Evolutionary conservation across 2,113 vertebrate species (phyloP).

Genomic region (Cyprinodon brontotheroides): DNA sequence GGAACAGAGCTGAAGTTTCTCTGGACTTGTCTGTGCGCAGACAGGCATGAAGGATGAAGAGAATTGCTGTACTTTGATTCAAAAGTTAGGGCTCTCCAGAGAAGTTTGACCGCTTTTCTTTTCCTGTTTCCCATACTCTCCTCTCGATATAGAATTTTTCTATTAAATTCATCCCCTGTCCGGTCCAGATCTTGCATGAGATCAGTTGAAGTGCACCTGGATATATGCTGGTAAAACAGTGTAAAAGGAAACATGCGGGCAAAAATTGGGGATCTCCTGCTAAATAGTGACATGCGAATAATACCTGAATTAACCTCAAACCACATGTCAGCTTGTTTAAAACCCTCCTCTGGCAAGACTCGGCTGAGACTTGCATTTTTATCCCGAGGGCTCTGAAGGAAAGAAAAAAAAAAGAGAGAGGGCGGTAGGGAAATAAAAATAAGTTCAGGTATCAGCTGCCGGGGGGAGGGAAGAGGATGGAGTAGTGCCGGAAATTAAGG

Average conservation of each 20-base stretch:
- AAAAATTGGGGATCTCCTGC: conserved; percentile 1
- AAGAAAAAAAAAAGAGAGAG: conserved; percentile 1
- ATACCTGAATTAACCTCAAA: conserved; percentile 10
- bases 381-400: not conserved
- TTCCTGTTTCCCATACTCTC: not conserved
- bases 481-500: conserved; percentile 56
- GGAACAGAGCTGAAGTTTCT: conserved; percentile 7
- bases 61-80: conserved; percentile 24
- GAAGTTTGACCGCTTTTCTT: not conserved
- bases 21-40: not conserved
- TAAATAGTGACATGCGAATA: not conserved
- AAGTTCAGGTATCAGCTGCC: conserved; percentile 29
- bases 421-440: conserved; percentile 19
- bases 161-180: conserved; percentile 24
- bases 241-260: conserved; percentile 1
- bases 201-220: conserved; percentile 1
- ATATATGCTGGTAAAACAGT: not conserved
- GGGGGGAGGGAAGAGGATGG: not conserved
- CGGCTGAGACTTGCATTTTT: conserved; percentile 6
- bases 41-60: conserved; percentile 10
- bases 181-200: not conserved
- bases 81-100: not conserved
- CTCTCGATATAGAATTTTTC: conserved; percentile 32
- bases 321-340: conserved; percentile 1
- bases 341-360: not conserved